Evolutionary conservation across 1,140 invertebrate species (phyloP).

Genomic region (Hormaphis cornu): DNA sequence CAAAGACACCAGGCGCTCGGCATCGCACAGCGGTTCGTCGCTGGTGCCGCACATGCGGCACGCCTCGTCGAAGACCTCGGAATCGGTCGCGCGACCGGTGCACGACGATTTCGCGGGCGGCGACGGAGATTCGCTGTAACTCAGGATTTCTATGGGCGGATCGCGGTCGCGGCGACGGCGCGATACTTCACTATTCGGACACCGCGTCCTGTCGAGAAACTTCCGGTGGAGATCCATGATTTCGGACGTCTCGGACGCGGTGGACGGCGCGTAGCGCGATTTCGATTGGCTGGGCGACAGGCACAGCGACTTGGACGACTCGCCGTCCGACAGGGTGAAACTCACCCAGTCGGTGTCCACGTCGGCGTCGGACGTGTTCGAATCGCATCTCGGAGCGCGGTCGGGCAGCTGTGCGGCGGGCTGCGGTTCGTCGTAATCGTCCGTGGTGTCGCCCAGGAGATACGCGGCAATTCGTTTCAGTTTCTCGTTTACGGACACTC

Average conservation of each 20-base stretch:
- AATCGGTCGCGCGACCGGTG: no score
- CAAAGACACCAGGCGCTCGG: constrained; percentile 19
- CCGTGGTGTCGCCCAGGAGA: neutral
- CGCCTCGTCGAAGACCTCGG: constrained; percentile 50
- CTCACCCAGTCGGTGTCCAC: constrained; percentile 10
- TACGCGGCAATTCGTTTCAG: constrained; percentile 6
- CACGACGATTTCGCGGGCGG: constrained; percentile 58
- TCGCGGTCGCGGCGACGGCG: constrained; percentile 36
- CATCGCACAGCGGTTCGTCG: constrained; percentile 30
- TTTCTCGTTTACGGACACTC: neutral
- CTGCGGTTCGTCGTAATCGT: constrained; percentile 17
- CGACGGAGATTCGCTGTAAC: constrained; percentile 43
- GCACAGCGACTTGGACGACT: constrained; percentile 44
- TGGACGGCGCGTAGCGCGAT: constrained; percentile 41
- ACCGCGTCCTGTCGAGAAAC: constrained; percentile 52
- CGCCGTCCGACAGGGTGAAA: neutral
- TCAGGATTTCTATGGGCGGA: neutral
- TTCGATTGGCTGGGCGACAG: constrained; percentile 58
- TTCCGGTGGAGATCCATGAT: constrained; percentile 59
- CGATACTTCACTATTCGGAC: no score
- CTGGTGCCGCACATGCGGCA: constrained; percentile 35
- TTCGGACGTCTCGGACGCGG: constrained; percentile 47
- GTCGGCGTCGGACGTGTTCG: constrained; percentile 24
- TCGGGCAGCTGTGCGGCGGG: no score
- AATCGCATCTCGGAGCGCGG: constrained; percentile 11